Evolutionary conservation across 1,140 invertebrate genomes (phyloP), one percentile per base, ranked within the genome.

Genomic region (Euschistus heros): DNA sequence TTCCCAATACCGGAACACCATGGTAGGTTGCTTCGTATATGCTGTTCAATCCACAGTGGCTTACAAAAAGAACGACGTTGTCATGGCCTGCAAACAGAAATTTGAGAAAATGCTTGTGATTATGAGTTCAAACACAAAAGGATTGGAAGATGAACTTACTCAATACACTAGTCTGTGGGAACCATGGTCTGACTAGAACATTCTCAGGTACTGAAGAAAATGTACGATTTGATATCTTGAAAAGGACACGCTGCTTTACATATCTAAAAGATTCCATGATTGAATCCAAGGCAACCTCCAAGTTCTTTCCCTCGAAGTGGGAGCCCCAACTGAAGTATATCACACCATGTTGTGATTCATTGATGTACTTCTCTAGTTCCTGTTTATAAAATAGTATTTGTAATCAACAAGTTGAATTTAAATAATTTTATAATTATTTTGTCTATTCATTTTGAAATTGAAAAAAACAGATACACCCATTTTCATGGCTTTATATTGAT

Each of bases 1-100:
- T 50, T 10, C 47, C 47, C 47, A 50, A 50, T 22, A 50, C 47
- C n/a, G 47, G 47, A n/a, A 50, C 47, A 18, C 47, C 47, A 50
- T 50, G 47, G 17, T 50, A 50, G 5, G 47, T 17, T n/a, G 47
- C 5, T 50, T 50, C 47, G n/a, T 50, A 50, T 1, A 50, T 50
- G 22, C 47, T 50, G 22, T 50, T 50, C 22, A 50, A 10, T 10
- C 47, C 47, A 20, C 47, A 18, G 22, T 50, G 47, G n/a, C 47
- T 50, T 18, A 50, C 14, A 22, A 50, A 50, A 4, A 50, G 47
- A 18, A 50, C n/a, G 1, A 22, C 22, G n/a, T 50, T 50, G 3
- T 50, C 22, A 50, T 50, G 47, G n/a, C 47, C 47, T 50, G 22
- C 14, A 10, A n/a, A 50, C n/a, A 20, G 18, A 47, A 50, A 37